Conservation (phyloP, 2,113 vertebrate species). For the Halcyon senegalensis region DNA sequence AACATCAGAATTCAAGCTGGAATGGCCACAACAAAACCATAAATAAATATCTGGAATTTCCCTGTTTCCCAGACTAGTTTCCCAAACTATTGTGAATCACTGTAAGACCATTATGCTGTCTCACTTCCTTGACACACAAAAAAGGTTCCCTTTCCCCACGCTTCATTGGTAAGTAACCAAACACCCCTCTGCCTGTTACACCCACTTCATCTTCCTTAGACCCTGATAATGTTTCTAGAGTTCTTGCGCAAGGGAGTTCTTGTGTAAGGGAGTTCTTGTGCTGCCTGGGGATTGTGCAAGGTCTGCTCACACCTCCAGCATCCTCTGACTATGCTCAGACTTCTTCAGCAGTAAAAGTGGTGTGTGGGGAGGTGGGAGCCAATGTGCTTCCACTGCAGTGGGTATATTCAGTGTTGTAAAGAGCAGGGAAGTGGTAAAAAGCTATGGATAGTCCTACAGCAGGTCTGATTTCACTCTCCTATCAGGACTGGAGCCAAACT, state of each 20-base stretch:
- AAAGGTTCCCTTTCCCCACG: not conserved
- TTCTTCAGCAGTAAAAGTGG: not conserved
- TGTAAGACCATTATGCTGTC: not conserved
- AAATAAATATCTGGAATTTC: not conserved
- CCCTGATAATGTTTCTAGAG: not conserved
- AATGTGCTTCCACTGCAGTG: not conserved
- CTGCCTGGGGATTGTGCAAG: not conserved
- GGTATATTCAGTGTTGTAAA: not conserved
- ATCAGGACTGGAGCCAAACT: not conserved
- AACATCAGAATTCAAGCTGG: not conserved
- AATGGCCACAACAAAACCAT: not conserved
- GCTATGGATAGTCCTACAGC: not conserved
- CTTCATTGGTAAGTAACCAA: not conserved
- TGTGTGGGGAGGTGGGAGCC: not conserved
- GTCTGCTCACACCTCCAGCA: not conserved
- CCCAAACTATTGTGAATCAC: not conserved
- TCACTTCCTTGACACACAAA: not conserved
- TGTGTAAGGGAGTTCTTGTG: not conserved
- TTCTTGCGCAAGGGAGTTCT: not conserved
- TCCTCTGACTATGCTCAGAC: not conserved
- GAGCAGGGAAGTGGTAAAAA: accelerated
- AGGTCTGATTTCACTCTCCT: not conserved
- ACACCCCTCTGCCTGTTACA: not conserved
- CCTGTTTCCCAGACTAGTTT: not conserved
- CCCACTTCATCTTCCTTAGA: not conserved